phyloP scores from a whole-genome alignment of 2,888 invertebrate genomes.

The Tipula vernalis region DNA sequence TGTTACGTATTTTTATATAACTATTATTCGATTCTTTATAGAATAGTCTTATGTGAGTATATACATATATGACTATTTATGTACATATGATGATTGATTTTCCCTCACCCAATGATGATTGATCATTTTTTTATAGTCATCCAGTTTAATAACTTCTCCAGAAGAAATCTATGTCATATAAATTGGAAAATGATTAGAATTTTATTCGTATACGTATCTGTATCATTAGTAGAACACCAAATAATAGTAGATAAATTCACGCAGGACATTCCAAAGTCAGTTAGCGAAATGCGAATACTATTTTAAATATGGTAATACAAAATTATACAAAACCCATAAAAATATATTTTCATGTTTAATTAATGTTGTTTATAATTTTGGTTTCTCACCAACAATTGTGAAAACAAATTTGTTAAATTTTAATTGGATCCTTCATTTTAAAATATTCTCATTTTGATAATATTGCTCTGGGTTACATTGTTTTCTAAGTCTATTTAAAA shows the following conservation, averaged over 20 bases:
- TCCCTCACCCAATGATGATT: neutral
- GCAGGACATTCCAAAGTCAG: neutral
- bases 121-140: conserved; percentile 4
- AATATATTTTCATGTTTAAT: neutral
- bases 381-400: neutral
- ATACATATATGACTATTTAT: too few relatives aligned
- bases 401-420: neutral
- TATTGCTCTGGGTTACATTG: neutral
- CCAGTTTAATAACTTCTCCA: neutral
- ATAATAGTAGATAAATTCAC: neutral
- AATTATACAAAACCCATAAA: neutral
- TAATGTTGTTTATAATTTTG: neutral
- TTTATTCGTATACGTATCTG: neutral
- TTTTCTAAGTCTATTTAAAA: neutral
- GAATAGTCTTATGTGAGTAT: neutral
- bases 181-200: neutral
- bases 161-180: neutral
- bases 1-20: neutral
- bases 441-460: neutral
- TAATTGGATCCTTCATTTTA: neutral
- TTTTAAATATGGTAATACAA: neutral
- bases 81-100: neutral
- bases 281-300: neutral
- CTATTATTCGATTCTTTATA: neutral
- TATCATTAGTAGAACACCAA: neutral